Evolutionary conservation across 2,113 vertebrate species (phyloP), one percentile per base, ranked within the genome.

Genomic region (Poicephalus gulielmi): DNA sequence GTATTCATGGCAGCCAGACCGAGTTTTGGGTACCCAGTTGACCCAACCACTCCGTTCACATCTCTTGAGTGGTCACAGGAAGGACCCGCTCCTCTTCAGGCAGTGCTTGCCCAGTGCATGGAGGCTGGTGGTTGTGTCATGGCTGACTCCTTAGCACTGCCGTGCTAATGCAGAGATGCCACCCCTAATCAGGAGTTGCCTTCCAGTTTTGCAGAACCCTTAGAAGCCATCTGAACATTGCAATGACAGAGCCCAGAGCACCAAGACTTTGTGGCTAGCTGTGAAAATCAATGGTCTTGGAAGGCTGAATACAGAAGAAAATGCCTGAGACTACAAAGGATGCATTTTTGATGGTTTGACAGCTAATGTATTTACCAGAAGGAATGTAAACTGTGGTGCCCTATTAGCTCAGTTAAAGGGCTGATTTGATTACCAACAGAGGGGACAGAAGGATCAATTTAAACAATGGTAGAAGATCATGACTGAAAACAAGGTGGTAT

Each of bases 401-500:
- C 79, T 69, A 1, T 68, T 73, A 75, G 62, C 69, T 84, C 79
- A 33, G 12, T 68, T 78, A 64, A 92, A 91, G 52, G 68, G 68
- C 49, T 25, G 66, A 69, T 68, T 39, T 92, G 35, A 71, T 89
- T 82, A 27, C 57, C 77, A 82, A 41, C 49, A 64, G n/a, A 86
- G 28, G 55, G 44, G 16, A 22, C 43, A 18, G 80, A 84, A 77
- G n/a, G 37, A 79, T 78, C 86, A 44, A 57, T 90, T 66, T 82
- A 66, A 69, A 89, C 90, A 69, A 62, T 81, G 33, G 23, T 81
- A 64, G 49, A 93, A 88, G 68, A 83, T 74, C 33, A 88, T n/a
- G 52, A 63, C 73, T 96, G 79, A 88, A 83, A 74, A 71, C 7
- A 22, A 82, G 39, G 18, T 1, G 1, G 37, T 33, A 4, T 62